Evolutionary conservation across 1,140 invertebrate genomes (phyloP), one percentile per base, ranked within the genome.

Genomic region (Pentalonia nigronervosa): DNA sequence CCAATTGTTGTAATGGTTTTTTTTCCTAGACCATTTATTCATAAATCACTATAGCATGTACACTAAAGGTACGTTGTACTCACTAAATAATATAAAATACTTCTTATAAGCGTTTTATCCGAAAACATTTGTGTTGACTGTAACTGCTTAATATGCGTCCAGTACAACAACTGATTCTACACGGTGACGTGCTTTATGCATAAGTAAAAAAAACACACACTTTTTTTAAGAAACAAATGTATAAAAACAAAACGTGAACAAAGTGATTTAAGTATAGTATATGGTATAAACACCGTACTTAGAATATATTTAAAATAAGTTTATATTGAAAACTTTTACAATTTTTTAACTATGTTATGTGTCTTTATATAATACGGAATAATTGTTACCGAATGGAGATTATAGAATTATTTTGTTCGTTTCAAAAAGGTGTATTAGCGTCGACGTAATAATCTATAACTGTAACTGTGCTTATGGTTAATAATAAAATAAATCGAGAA

Each of bases 1-100:
- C 83, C 83, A 84, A 84, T 84, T 84, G 83, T 84, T 84, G 41
- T 84, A 84, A 84, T 84, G 83, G 83, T 84, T 84, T 84, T 84
- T 56, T 41, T 41, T 41, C 41, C 23, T 36, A 7, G 23, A 14
- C 83, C 21, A 41, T 45, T 84, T 84, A 41, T 84, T 84, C 83
- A 84, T 84, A 84, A 84, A 84, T 84, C 83, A 41, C 36, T 84
- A 45, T 84, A 45, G 21, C 83, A 11, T 25, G 9, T 45, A 14
- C 36, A 14, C 36, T 14, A 11, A 41, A 84, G 20, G 81, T 41
- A 84, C 48, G 20, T n/a, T 45, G 21, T 84, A 20, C 36, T 36
- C 21, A 45, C 9, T 45, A 45, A 41, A 84, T 45, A 45, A 45
- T 45, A 84, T 23, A 34, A 81, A 81, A 81, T 36, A 20, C 60